phyloP scores from a whole-genome alignment of 2,797 vertebrate species.

The Chaetophractus vellerosus region DNA sequence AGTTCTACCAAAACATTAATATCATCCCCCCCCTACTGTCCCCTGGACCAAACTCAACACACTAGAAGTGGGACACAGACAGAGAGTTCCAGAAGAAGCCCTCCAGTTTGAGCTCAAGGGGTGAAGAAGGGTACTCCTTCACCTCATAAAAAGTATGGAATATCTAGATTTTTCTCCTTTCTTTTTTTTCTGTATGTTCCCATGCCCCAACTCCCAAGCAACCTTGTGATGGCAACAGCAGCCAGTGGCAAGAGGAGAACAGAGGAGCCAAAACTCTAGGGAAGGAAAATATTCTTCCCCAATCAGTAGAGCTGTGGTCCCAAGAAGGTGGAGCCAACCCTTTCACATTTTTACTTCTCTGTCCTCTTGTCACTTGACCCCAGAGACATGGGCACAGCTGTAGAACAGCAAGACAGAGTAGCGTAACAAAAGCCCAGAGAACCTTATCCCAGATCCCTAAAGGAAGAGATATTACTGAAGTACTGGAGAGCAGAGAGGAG shows the following conservation, averaged over 20 bases:
- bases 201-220: neutral
- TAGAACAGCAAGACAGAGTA: neutral
- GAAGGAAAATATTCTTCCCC: neutral
- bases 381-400: neutral
- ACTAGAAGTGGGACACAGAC: neutral
- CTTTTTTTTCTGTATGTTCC: neutral
- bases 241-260: no score
- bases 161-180: neutral
- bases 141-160: neutral
- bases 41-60: neutral
- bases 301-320: neutral
- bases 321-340: no score
- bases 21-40: neutral
- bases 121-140: neutral
- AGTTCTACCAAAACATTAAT: neutral
- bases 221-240: neutral
- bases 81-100: neutral
- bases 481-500: neutral
- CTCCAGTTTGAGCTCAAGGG: neutral
- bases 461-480: neutral
- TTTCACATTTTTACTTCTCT: neutral
- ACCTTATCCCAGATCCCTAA: neutral
- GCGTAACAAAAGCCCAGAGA: neutral
- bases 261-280: neutral
- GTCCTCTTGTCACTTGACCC: neutral